Evolutionary conservation across 2,113 vertebrate genomes (phyloP), one percentile per base, ranked within the genome.

Genomic region (Callipepla californica): DNA sequence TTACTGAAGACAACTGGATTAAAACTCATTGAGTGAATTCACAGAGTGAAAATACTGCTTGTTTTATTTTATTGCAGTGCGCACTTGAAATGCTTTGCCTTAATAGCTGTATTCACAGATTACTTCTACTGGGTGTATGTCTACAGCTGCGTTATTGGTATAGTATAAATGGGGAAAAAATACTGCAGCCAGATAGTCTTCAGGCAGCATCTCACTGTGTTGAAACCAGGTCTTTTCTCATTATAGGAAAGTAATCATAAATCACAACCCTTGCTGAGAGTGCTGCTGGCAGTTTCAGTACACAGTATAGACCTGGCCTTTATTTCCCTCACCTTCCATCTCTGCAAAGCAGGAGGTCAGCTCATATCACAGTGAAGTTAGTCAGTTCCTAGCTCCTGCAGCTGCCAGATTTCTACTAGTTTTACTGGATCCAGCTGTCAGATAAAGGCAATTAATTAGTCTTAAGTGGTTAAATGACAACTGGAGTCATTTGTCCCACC

Each of bases 401-500:
- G 94, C 91, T 97, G 91, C 73, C 67, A 55, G 67, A 51, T 92
- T 53, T 68, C 62, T 72, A 69, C 85, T 53, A 50, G 20, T 77
- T 92, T 87, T 85, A 81, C 57, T 90, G 86, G 25, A 86, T 80
- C 69, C 94, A 94, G 87, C 77, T 94, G 72, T 61, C 61, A 93
- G 90, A 88, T 21, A 83, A 44, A 68, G 80, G 58, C 72, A 87
- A 80, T 96, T 91, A 96, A 96, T 97, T 83, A 95, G 58, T 70
- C n/a, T 44, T 85, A 96, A 96, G 74, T 80, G 44, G 85, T 74
- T 93, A 84, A 88, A 80, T 94, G 91, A 94, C 84, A 95, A 79
- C 57, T 69, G 38, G 34, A 79, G 67, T 68, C 1, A n/a, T 53
- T 80, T 73, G 20, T 90, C 66, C 32, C 80, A 81, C n/a, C 80